These are phyloP conservation scores for Mycalesis mineus DNA, from an alignment of 2,888 invertebrate genomes.

Conservation along the genomic window DNA sequence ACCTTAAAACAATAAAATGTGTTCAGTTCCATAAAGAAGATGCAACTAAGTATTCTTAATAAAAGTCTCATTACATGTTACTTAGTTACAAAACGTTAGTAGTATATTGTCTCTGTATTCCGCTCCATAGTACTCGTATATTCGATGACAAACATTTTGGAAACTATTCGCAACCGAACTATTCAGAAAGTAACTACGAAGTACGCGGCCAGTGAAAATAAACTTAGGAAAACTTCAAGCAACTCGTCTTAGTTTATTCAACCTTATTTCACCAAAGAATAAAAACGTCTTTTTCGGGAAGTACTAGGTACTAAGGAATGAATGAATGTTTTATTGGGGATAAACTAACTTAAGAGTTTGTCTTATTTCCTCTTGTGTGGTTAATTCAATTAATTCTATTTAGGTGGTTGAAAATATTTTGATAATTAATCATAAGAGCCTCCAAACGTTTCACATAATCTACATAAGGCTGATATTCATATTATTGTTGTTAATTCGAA, in stretches of 20 bases:
- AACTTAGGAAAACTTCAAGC: slow-evolving; percentile 26
- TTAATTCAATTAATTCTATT: too few species aligned
- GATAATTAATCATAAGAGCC: too few species aligned
- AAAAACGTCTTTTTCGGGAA: neutral
- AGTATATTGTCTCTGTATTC: too few species aligned
- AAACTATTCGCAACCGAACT: slow-evolving; percentile 10
- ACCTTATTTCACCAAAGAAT: slow-evolving; percentile 16
- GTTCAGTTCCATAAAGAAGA: too few species aligned
- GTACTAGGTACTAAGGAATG: neutral
- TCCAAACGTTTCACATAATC: too few species aligned
- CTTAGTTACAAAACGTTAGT: too few species aligned
- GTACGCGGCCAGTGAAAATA: slow-evolving; percentile 27
- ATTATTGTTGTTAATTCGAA: too few species aligned
- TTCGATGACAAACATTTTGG: slow-evolving; percentile 31
- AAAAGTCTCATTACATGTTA: too few species aligned
- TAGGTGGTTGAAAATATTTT: neutral
- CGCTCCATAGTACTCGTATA: neutral
- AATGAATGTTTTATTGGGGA: neutral
- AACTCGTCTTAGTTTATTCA: slow-evolving; percentile 29
- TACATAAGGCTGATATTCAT: too few species aligned
- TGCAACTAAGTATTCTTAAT: too few species aligned
- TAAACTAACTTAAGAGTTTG: neutral
- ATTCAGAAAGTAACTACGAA: slow-evolving; percentile 20
- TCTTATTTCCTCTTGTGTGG: too few species aligned
- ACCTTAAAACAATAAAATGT: too few species aligned